Evolutionary conservation across 2,797 vertebrate genomes (phyloP), one percentile per base, ranked within the genome.

Genomic region (Thaleichthys pacificus): DNA sequence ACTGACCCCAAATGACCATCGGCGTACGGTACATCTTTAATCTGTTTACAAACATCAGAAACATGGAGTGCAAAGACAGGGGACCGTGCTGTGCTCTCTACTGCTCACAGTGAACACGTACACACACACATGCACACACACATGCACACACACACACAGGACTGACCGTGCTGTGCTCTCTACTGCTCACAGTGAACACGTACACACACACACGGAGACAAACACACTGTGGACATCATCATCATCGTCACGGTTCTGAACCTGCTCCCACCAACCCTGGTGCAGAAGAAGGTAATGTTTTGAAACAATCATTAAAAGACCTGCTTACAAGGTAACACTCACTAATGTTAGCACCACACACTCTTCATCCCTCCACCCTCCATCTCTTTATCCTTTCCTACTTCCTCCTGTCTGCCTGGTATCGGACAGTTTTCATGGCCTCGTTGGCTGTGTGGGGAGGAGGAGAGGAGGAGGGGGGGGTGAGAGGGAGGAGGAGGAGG

Each of bases 51-150:
- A 91, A 90, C 85, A 81, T 77, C 84, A 92, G 90, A 28, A 91
- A 93, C 92, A 96, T 95, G 96, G 94, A 97, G 96, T 98, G 96
- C 96, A 97, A 96, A 95, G 93, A 96, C 96, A 94, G 95, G 96
- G 89, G 96, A 95, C 95, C 94, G 32, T 35, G 32, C 32, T 35
- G 32, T 35, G 32, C 32, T 35, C 32, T 35, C 32, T 35, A 35
- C 26, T 28, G 26, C 3, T 28, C 26, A 28, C 26, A 28, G 26
- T 28, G 26, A 1, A 24, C 24, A 24, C 24, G 2, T 24, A 1
- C 24, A 24, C 24, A 24, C 24, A 35, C 32, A 35, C 24, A 35
- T 35, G 32, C 32, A 35, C 32, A 35, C 32, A 35, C 32, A 5
- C 32, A 35, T 7, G 6, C 32, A 35, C 32, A 35, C 32, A 35